Evolutionary conservation across 2,888 invertebrate genomes (phyloP).

Genomic region (Amaurobius ferox): DNA sequence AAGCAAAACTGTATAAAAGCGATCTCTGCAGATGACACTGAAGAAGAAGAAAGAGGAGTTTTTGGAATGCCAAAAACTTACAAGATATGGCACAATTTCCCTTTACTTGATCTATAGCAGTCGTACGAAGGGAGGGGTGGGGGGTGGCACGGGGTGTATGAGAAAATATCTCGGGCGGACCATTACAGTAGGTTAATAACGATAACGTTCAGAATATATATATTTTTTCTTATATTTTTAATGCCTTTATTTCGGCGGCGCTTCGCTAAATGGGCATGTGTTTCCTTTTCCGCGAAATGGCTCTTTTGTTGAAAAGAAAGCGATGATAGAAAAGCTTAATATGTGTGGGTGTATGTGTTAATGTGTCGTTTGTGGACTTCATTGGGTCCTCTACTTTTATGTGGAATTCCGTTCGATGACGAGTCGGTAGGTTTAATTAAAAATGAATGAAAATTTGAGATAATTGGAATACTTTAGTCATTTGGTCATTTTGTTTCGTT

Average conservation of each 20-base stretch:
- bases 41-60: slow-evolving; percentile 33
- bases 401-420: not conserved
- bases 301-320: slow-evolving; percentile 46
- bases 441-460: not conserved
- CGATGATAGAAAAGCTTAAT: slow-evolving; percentile 23
- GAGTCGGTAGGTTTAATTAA: not conserved
- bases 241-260: slow-evolving; percentile 54
- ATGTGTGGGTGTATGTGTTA: slow-evolving; percentile 28
- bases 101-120: slow-evolving; percentile 38
- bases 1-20: slow-evolving; percentile 43
- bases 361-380: not conserved
- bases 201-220: slow-evolving; percentile 47
- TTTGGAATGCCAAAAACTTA: slow-evolving; percentile 72
- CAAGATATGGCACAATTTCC: slow-evolving; percentile 51
- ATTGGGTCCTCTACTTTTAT: not conserved
- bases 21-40: slow-evolving; percentile 18
- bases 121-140: slow-evolving; percentile 7
- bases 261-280: slow-evolving; percentile 51
- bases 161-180: slow-evolving; percentile 56
- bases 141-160: slow-evolving; percentile 21
- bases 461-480: not conserved
- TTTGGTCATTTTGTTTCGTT: not conserved
- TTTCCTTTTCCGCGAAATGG: slow-evolving; percentile 58
- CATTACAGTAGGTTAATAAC: slow-evolving; percentile 70
- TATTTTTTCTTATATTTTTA: slow-evolving; percentile 38